Conservation (phyloP, 2,797 vertebrate genomes). For the Babyrousa celebensis region DNA sequence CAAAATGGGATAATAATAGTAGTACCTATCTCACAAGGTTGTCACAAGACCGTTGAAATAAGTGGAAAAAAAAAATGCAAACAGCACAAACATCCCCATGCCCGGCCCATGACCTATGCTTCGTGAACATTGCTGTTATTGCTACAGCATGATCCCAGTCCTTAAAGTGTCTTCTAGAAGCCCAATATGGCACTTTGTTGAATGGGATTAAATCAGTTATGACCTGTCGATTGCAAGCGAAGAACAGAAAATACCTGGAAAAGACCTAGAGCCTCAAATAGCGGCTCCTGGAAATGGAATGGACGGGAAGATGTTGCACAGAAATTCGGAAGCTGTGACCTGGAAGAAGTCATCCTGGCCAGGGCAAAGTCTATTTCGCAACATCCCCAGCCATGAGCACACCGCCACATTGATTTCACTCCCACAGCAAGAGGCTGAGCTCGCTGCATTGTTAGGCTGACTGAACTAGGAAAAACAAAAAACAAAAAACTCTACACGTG, state of each 20-base stretch:
- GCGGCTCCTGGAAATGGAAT: background rate
- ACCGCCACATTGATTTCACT: background rate
- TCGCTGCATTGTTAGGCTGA: background rate
- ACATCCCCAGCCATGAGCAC: background rate
- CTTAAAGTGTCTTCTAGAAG: slow-evolving; percentile 26
- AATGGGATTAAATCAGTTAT: background rate
- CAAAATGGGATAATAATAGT: background rate
- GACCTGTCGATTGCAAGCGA: background rate
- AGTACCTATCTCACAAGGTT: background rate
- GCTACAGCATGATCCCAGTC: background rate
- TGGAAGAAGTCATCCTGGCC: background rate
- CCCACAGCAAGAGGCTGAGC: background rate
- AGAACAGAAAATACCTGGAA: background rate
- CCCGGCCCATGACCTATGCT: background rate
- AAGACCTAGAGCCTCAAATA: background rate
- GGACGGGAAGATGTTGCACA: background rate
- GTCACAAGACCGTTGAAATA: background rate
- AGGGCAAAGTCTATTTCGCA: background rate
- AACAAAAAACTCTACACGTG: background rate
- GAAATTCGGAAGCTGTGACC: background rate
- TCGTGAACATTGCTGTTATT: background rate
- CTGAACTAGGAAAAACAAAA: background rate
- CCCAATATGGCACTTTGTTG: background rate
- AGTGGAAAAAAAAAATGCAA: background rate
- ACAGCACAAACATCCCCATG: background rate